Base-by-base conservation (phyloP, 2,797 vertebrate species). In the Micrastur ruficollis region DNA sequence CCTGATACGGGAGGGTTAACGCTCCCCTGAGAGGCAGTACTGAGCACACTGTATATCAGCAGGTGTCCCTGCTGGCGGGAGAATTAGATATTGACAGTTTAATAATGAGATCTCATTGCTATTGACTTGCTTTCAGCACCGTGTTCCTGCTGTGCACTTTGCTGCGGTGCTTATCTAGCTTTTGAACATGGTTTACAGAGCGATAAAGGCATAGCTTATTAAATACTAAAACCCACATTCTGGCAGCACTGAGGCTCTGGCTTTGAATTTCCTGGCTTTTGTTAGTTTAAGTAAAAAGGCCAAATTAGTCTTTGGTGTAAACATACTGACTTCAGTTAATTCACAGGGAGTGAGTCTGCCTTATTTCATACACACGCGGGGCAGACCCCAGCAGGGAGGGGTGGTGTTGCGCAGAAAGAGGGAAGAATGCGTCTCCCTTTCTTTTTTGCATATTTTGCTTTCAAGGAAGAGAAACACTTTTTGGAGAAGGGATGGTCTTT, bases 21-120 rank as follows among this genome's bases (percentile, higher is more conserved):
- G 91, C 96, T 95, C 87, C 96, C 89, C 7, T 11, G 75, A n/a
- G 84, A 68, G 59, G 59, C 44, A 8, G 75, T 63, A 42, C 61
- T 27, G 92, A 97, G 94, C 88, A 79, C 86, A 17, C 78, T 19
- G 85, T 70, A 70, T 76, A 55, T 95, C 97, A 93, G 93, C 36
- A 25, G 53, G 76, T 36, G 50, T 68, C 76, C 83, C 88, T 26
- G 20, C 72, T 34, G 84, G 90, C 3, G 29, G 84, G 85, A 80
- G 97, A 97, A 81, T 96, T 89, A 91, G 97, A 55, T 98, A 98
- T 98, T 88, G 98, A 96, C 98, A 97, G 96, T 90, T 98, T 93
- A 96, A 98, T 98, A 97, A 98, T 97, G 96, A 98, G 95, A 94
- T 97, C 97, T 97, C 97, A 72, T 96, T 93, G 97, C 85, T 86